phyloP scores from a whole-genome alignment of 2,888 invertebrate species.

The Zhengitettix transpicula region DNA sequence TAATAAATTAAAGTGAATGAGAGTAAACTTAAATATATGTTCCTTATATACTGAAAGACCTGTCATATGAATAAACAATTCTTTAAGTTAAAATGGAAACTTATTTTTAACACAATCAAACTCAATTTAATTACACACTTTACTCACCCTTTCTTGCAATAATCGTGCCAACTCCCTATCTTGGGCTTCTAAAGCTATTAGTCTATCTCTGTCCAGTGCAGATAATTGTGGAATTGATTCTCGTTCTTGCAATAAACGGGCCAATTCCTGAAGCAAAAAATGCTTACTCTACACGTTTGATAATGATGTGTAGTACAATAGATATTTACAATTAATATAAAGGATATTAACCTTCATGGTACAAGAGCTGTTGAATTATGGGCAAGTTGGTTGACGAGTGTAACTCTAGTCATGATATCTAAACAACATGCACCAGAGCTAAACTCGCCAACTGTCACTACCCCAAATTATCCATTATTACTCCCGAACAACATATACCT shows the following conservation, averaged over 20 bases:
- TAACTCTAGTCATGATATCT: slow-evolving; percentile 28
- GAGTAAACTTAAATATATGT: too few relatives aligned
- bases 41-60: too few relatives aligned
- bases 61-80: too few relatives aligned
- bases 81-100: too few relatives aligned
- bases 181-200: slow-evolving; percentile 61
- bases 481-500: too few relatives aligned
- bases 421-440: slow-evolving; percentile 22
- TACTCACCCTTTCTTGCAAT: slow-evolving; percentile 43
- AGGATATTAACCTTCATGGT: not conserved
- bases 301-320: not conserved
- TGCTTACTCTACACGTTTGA: not conserved
- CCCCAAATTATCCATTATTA: not conserved
- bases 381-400: slow-evolving; percentile 23
- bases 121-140: not conserved
- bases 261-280: slow-evolving; percentile 40
- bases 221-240: slow-evolving; percentile 43
- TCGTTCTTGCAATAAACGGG: slow-evolving; percentile 56
- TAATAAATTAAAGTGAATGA: too few relatives aligned
- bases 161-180: slow-evolving; percentile 61
- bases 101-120: not conserved
- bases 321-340: not conserved
- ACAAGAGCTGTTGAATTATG: too few relatives aligned
- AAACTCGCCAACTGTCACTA: slow-evolving; percentile 20
- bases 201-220: slow-evolving; percentile 39